Evolutionary conservation across 2,888 invertebrate species (phyloP), one percentile per base, ranked within the genome.

Genomic region (Tetramorium bicarinatum): DNA sequence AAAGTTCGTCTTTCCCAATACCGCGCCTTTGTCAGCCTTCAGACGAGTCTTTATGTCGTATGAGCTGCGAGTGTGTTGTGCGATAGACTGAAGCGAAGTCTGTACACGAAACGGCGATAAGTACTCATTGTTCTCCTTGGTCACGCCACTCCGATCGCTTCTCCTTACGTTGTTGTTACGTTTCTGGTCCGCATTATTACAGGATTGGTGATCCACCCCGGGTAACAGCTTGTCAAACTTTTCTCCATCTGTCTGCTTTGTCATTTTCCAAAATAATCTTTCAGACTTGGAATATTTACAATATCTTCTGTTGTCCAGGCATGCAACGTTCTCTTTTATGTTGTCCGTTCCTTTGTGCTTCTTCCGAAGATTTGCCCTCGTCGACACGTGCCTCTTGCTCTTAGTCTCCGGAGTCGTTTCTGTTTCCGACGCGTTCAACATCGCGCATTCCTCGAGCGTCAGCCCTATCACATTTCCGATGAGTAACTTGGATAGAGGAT

Each of bases 381-480:
- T 13, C 18, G 72, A 21, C 13, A 25, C 41, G 25, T 21, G 34
- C 34, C 9, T 67, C 18, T 77, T 38, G 25, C 9, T 77, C 29
- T 89, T 66, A 0, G 75, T 1, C 11, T 86, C 41, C 0, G 25
- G 25, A 21, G 38, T 64, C 0, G 21, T 3, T 7, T 47, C 66
- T 18, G 18, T 6, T 8, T 86, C 62, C 9, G 54, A 13, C 0
- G 67, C 41, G 8, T 80, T 61, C 13, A 91, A 81, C n/a, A 91
- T 91, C 38, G 88, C 85, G 34, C 92, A 89, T 85, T 93, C 93
- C 25, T 93, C 91, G 0, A 88, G 89, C 0, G 92, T 90, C 64
- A 93, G 82, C 3, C 94, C 94, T 44, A 94, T 94, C 81, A 94
- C 92, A 75, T 93, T 93, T 6, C 92, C 93, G 59, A 94, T 94